A percentile compares a stretch with the other conserved stretches of the same genome.
phyloP scores from a whole-genome alignment of 2,797 vertebrate genomes.

The Hirundo rustica region DNA sequence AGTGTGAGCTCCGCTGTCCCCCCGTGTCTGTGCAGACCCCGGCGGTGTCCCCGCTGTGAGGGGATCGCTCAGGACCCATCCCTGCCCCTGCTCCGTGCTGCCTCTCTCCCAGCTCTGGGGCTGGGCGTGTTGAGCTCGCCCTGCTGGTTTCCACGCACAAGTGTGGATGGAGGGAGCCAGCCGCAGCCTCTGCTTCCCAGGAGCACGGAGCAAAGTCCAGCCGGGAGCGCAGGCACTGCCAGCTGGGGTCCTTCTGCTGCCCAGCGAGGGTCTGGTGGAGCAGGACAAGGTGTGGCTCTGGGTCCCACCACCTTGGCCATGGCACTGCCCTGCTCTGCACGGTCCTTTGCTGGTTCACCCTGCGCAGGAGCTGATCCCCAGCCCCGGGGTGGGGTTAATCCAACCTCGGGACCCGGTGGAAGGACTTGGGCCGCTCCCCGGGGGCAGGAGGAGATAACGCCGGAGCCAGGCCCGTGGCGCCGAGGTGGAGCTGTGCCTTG shows the following conservation, averaged over 20 bases:
- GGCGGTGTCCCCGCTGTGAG: neutral
- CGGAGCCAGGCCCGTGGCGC: rapidly evolving
- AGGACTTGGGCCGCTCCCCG: neutral
- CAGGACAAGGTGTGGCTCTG: rapidly evolving
- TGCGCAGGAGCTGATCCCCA: neutral
- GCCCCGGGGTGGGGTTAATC: neutral
- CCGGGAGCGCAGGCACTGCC: neutral
- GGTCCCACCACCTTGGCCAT: rapidly evolving
- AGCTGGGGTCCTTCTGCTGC: neutral
- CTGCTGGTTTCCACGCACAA: neutral
- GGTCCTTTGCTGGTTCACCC: neutral
- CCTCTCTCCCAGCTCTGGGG: neutral
- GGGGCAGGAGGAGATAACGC: neutral
- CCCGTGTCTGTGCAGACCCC: rapidly evolving
- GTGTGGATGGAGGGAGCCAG: neutral
- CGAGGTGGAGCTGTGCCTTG: neutral
- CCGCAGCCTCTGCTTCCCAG: neutral
- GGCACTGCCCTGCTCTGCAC: neutral
- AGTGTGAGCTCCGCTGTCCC: rapidly evolving
- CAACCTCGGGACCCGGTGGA: rapidly evolving
- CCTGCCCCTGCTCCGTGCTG: neutral
- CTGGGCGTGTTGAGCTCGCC: neutral
- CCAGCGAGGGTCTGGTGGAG: neutral
- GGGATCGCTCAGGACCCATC: neutral
- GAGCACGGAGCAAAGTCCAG: neutral